Evolutionary conservation across 2,113 vertebrate genomes (phyloP).

Genomic region (Enhydra lutris): DNA sequence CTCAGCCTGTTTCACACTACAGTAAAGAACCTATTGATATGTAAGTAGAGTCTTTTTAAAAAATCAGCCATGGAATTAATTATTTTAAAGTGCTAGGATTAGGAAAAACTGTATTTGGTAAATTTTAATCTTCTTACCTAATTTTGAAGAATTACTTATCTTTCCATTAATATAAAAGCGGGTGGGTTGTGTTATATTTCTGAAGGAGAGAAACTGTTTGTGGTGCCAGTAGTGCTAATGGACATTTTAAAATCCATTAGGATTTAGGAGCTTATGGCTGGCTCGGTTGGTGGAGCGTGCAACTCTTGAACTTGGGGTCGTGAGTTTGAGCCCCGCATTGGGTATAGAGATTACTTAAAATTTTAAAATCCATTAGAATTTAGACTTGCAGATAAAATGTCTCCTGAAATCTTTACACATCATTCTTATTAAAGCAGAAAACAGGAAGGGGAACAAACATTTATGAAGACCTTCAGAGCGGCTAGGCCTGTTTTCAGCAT

Average conservation of each 20-base stretch:
- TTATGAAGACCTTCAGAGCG: neutral
- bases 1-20: neutral
- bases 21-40: neutral
- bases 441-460: neutral
- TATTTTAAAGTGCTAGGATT: neutral
- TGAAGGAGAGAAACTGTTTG: neutral
- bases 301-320: neutral
- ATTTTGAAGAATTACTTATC: neutral
- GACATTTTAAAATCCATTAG: neutral
- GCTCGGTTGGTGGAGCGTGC: neutral
- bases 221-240: neutral
- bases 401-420: neutral
- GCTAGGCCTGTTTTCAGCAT: neutral
- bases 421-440: neutral
- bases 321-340: neutral
- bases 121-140: neutral
- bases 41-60: neutral
- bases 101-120: neutral
- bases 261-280: neutral
- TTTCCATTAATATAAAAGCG: neutral
- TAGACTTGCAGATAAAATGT: neutral
- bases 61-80: neutral
- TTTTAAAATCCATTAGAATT: neutral
- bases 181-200: neutral
- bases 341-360: neutral